Conservation (phyloP, 2,888 invertebrate genomes). For the Drosophila flavopinicola region DNA sequence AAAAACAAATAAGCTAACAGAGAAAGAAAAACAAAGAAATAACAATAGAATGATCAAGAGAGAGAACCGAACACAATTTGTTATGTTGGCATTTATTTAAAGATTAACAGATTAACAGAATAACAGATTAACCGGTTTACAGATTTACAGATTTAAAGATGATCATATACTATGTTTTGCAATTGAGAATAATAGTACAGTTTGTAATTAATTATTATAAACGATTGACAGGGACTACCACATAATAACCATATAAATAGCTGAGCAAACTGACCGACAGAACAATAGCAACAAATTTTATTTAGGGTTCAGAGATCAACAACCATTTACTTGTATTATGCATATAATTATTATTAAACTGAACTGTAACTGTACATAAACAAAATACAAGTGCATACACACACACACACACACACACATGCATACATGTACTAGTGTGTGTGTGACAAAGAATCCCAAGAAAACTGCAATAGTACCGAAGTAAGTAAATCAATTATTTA, state of each 20-base stretch:
- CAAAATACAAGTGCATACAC: constrained; percentile 20
- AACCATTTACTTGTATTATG: constrained; percentile 39
- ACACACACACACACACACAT: constrained; percentile 6
- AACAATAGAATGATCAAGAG: constrained; percentile 38
- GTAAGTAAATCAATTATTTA: constrained; percentile 77
- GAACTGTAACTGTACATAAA: constrained; percentile 60
- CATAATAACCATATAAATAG: constrained; percentile 70
- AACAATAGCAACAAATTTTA: constrained; percentile 73
- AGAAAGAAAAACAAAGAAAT: constrained; percentile 4
- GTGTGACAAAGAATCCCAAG: constrained; percentile 26
- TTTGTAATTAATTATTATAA: constrained; percentile 70
- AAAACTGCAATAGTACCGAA: constrained; percentile 69
- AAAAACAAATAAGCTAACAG: constrained; percentile 28
- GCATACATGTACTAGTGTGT: constrained; percentile 1
- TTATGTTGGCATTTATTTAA: constrained; percentile 68
- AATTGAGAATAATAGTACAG: constrained; percentile 40
- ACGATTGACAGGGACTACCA: constrained; percentile 82
- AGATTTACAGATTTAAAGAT: constrained; percentile 24
- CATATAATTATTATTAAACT: constrained; percentile 39
- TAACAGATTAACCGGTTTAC: constrained; percentile 17
- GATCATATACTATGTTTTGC: constrained; percentile 41
- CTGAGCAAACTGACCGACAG: constrained; percentile 35
- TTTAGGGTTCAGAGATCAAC: constrained; percentile 53
- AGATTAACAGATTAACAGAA: constrained; percentile 20
- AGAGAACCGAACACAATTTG: constrained; percentile 59